Conservation (phyloP, 2,113 vertebrate species). For the Strigops habroptila region DNA sequence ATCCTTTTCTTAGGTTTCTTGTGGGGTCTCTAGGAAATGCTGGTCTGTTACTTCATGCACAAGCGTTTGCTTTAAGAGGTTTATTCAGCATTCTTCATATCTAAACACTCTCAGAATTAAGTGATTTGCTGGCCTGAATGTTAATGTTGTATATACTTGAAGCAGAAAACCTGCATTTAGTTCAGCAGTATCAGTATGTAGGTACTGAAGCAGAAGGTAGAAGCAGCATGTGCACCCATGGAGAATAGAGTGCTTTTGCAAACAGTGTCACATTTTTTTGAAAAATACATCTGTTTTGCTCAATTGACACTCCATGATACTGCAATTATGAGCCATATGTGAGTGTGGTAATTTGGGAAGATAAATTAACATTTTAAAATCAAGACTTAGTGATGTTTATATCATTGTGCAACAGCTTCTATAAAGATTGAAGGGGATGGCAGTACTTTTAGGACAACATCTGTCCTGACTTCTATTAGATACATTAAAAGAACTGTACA, state of each 20-base stretch:
- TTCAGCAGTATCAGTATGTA: slow-evolving; percentile 54
- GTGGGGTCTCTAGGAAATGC: not conserved
- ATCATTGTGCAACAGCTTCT: slow-evolving; percentile 1
- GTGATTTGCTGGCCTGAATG: slow-evolving; percentile 34
- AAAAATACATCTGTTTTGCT: slow-evolving; percentile 69
- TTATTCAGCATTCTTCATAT: not conserved
- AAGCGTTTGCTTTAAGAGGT: not conserved
- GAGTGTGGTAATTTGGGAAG: slow-evolving; percentile 51
- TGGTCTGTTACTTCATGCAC: not conserved
- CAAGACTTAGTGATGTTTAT: slow-evolving; percentile 42
- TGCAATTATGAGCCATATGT: slow-evolving; percentile 67
- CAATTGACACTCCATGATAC: slow-evolving; percentile 67
- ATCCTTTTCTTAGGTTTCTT: not conserved
- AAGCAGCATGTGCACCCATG: slow-evolving; percentile 63
- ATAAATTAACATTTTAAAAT: slow-evolving; percentile 66
- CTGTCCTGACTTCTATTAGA: not conserved
- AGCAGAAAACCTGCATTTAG: slow-evolving; percentile 53
- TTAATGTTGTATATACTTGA: slow-evolving; percentile 14
- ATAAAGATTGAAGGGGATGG: not conserved
- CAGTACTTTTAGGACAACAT: not conserved
- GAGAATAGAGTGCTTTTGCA: slow-evolving; percentile 63
- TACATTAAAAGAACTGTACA: not conserved
- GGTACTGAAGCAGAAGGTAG: slow-evolving; percentile 65
- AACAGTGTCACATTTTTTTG: slow-evolving; percentile 62
- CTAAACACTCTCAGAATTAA: not conserved